Percentiles rank a stretch among this genome's conserved stretches.
phyloP scores from a whole-genome alignment of 2,888 invertebrate species.

The Harmothoe impar region DNA sequence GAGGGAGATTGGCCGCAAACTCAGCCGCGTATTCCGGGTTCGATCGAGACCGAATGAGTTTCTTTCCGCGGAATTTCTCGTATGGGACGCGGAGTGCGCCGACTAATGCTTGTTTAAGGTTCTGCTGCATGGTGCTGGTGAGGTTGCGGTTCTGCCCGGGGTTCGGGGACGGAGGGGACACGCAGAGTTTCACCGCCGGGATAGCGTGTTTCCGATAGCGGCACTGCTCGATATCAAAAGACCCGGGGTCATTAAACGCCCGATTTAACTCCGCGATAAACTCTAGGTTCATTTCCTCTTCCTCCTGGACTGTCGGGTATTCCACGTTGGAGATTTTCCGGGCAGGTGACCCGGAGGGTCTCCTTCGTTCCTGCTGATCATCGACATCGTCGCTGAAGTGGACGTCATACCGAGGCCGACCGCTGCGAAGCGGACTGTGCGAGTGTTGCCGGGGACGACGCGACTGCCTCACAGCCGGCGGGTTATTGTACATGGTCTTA shows the following conservation, averaged over 20 bases:
- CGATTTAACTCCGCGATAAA: neutral
- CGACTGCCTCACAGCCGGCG: neutral
- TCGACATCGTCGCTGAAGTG: neutral
- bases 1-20: slow-evolving; percentile 39
- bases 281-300: slow-evolving; percentile 4
- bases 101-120: neutral
- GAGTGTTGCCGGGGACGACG: neutral
- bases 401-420: neutral
- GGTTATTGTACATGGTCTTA: neutral
- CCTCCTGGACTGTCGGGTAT: slow-evolving; percentile 28
- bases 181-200: neutral
- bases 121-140: neutral
- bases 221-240: too few relatives aligned
- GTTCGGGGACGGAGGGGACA: slow-evolving; percentile 43
- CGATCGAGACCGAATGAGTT: slow-evolving; percentile 28
- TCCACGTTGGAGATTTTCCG: neutral
- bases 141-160: neutral
- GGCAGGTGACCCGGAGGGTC: neutral
- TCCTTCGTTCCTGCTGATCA: neutral
- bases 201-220: neutral
- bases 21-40: slow-evolving; percentile 47
- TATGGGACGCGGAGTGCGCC: neutral
- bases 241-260: neutral
- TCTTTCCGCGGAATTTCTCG: slow-evolving; percentile 37
- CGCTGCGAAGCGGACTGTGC: neutral